A percentile compares a stretch with the other conserved stretches of the same genome.
Evolutionary conservation across 2,797 vertebrate species (phyloP).

Genomic region (Melopsittacus undulatus): DNA sequence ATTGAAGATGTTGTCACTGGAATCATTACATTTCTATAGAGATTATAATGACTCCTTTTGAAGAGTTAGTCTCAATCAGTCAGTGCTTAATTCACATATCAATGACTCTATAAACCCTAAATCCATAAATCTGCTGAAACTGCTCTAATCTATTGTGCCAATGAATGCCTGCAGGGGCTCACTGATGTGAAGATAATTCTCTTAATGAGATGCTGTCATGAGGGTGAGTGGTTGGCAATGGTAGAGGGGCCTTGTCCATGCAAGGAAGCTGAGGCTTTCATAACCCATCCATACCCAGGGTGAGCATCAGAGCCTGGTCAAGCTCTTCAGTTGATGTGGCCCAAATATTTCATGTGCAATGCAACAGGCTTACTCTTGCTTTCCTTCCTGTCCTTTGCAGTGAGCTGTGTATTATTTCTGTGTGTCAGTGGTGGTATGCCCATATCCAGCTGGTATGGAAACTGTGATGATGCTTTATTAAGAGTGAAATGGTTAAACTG

Average conservation of each 20-base stretch:
- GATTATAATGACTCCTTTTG: slow-evolving; percentile 63
- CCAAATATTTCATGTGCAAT: neutral
- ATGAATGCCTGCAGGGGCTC: neutral
- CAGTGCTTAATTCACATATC: slow-evolving; percentile 68
- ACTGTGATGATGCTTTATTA: neutral
- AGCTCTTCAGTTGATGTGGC: neutral
- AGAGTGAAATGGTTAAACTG: neutral
- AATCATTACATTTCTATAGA: slow-evolving; percentile 59
- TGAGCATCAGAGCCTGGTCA: neutral
- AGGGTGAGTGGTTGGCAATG: accelerated
- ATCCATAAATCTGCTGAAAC: slow-evolving; percentile 46
- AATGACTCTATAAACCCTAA: slow-evolving; percentile 49
- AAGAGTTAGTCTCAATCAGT: slow-evolving; percentile 57
- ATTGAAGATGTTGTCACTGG: slow-evolving; percentile 57
- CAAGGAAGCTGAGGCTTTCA: neutral
- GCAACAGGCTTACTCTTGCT: neutral
- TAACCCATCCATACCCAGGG: accelerated
- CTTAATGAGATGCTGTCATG: accelerated
- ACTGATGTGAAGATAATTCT: neutral
- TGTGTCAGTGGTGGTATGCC: accelerated
- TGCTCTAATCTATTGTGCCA: neutral
- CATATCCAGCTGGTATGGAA: neutral
- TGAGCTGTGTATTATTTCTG: neutral
- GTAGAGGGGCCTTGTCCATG: neutral
- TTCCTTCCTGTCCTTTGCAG: neutral